phyloP scores from a whole-genome alignment of 2,797 vertebrate genomes.

The Typhlichthys eigenmanni region DNA sequence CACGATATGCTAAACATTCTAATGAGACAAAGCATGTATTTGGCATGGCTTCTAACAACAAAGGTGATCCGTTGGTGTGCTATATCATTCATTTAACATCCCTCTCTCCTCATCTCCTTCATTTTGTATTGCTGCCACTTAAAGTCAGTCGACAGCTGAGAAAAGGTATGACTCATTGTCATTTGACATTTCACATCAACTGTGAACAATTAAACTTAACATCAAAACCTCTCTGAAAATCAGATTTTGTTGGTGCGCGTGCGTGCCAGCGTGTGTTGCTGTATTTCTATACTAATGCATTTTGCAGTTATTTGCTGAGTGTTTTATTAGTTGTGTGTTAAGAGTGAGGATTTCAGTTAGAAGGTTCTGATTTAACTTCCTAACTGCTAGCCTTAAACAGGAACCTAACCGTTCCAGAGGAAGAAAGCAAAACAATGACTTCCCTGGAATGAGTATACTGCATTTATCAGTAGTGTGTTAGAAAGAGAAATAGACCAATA shows the following conservation, averaged over 20 bases:
- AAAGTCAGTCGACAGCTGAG: constrained; percentile 69
- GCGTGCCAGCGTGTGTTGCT: neutral
- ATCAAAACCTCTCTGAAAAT: no score
- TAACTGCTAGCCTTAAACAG: neutral
- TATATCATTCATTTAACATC: constrained; percentile 29
- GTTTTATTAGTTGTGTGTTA: neutral
- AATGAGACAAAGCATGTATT: neutral
- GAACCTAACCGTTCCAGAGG: neutral
- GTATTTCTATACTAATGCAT: no score
- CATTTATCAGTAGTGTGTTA: no score
- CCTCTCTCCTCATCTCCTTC: constrained; percentile 39
- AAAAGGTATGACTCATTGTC: constrained; percentile 66
- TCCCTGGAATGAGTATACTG: no score
- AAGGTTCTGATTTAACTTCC: constrained; percentile 3
- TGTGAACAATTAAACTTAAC: no score
- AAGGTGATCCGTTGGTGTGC: neutral
- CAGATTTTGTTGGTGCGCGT: no score
- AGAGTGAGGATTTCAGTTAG: no score
- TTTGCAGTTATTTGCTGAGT: neutral
- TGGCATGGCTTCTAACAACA: neutral
- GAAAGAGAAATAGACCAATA: no score
- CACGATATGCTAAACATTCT: no score
- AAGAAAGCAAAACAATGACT: neutral
- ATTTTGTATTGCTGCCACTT: constrained; percentile 42
- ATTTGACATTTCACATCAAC: neutral